Base-by-base conservation (phyloP, 2,113 vertebrate genomes). In the Nematolebias whitei region DNA sequence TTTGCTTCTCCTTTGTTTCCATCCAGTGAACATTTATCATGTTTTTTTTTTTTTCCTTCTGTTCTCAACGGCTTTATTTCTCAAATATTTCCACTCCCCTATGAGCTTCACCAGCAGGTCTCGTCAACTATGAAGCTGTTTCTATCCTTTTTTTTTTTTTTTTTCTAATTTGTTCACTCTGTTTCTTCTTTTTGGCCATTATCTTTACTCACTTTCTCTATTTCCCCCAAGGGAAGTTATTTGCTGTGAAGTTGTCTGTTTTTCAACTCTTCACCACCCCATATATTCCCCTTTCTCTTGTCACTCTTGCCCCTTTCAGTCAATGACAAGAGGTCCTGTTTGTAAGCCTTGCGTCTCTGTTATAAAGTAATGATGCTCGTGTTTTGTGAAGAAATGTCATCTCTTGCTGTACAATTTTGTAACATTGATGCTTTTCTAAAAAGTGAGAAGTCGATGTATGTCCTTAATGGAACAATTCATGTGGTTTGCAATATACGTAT, bases 41-140 rank as follows among this genome's bases (percentile, higher is more conserved):
- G n/a, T n/a, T n/a, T n/a, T n/a, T n/a, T 5, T 23, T 62, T 68
- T 62, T 69, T 10, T 22, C 63, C 5, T 32, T 40, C 49, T 70
- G 26, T 22, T 75, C 39, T 71, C 38, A 69, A 57, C 63, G 22
- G 44, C 51, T 76, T 47, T 60, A 29, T 59, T 74, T 66, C 53
- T 68, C 60, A 75, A 63, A 71, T 57, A 47, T 41, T 45, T 51
- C 26, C 16, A 55, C 20, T 71, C 40, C 73, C 73, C 58, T 2
- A 8, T 51, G 63, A 71, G 62, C 43, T 44, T 45, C 73, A 78
- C 76, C 60, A 45, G 73, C 70, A 60, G 62, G 73, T 67, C 57
- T 70, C 64, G 73, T 81, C 67, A 71, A 43, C 69, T 52, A 18
- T 52, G 51, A 64, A 70, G 45, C 61, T 68, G 47, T 74, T 29